phyloP scores from a whole-genome alignment of 2,888 invertebrate genomes.

The Holacanthella duospinosa region DNA sequence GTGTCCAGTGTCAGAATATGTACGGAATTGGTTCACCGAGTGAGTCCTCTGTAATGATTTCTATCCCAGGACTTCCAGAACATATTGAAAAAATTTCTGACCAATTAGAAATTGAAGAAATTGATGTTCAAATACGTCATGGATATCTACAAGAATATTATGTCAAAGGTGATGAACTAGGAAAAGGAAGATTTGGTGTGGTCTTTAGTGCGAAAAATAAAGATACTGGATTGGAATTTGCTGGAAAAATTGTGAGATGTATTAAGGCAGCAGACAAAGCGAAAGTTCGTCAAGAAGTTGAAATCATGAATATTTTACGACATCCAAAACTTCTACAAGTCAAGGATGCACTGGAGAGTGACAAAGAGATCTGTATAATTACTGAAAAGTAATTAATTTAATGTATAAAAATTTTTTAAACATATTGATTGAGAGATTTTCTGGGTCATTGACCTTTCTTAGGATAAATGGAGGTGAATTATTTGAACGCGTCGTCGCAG shows the following conservation, averaged over 20 bases:
- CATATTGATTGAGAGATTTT: neutral
- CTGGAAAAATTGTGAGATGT: slow-evolving; percentile 72
- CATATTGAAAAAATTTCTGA: slow-evolving; percentile 4
- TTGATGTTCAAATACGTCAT: neutral
- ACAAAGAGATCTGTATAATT: slow-evolving; percentile 69
- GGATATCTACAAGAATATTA: neutral
- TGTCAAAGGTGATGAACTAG: neutral
- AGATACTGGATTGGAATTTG: slow-evolving; percentile 53
- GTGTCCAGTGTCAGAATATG: neutral
- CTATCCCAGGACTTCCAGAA: neutral
- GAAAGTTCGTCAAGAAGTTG: slow-evolving; percentile 69
- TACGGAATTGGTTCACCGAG: neutral
- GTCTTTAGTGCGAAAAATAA: slow-evolving; percentile 53
- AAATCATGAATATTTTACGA: slow-evolving; percentile 70
- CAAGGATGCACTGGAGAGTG: slow-evolving; percentile 66
- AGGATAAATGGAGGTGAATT: slow-evolving; percentile 88
- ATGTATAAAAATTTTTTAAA: neutral
- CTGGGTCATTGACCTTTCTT: slow-evolving; percentile 29
- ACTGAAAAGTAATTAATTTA: slow-evolving; percentile 69
- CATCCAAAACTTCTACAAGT: slow-evolving; percentile 78
- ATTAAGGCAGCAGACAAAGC: slow-evolving; percentile 61
- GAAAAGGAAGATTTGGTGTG: slow-evolving; percentile 36
- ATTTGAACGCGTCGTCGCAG: slow-evolving; percentile 84
- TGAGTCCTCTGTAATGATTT: neutral
- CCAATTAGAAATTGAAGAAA: slow-evolving; percentile 27